Percentiles rank a stretch among this genome's conserved stretches.
phyloP scores from a whole-genome alignment of 2,797 vertebrate genomes.

The Alca torda region DNA sequence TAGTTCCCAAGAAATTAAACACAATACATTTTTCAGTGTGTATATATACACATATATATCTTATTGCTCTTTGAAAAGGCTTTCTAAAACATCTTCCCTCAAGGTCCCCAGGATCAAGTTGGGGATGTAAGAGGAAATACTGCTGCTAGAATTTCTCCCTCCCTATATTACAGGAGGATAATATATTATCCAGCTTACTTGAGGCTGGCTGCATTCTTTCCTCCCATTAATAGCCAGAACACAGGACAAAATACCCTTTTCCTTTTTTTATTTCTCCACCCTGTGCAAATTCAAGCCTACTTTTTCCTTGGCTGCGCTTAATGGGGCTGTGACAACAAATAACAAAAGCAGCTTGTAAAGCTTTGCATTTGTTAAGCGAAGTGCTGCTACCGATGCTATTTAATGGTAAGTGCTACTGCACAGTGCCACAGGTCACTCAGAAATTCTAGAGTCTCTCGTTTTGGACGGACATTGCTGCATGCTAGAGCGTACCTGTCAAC shows the following conservation, averaged over 20 bases:
- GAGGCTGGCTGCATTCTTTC: background rate
- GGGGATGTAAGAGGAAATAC: background rate
- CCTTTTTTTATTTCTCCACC: background rate
- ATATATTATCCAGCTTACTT: background rate
- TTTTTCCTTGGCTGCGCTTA: background rate
- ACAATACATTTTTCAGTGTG: background rate
- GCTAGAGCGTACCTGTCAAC: background rate
- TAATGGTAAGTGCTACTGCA: background rate
- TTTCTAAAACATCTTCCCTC: background rate
- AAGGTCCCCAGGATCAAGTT: background rate
- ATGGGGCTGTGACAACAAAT: background rate
- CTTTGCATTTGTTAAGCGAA: background rate
- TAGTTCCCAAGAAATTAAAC: background rate
- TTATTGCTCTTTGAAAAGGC: background rate
- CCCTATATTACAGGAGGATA: background rate
- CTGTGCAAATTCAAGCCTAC: background rate
- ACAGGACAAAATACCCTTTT: background rate
- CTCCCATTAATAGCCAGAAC: background rate
- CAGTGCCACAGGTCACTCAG: background rate
- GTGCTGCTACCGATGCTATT: background rate
- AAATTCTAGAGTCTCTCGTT: background rate
- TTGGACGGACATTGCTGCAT: background rate
- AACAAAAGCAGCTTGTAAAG: background rate
- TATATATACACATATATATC: background rate
- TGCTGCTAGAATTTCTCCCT: background rate